Evolutionary conservation across 2,797 vertebrate genomes (phyloP), one percentile per base, ranked within the genome.

Genomic region (Enteromius treurensis): DNA sequence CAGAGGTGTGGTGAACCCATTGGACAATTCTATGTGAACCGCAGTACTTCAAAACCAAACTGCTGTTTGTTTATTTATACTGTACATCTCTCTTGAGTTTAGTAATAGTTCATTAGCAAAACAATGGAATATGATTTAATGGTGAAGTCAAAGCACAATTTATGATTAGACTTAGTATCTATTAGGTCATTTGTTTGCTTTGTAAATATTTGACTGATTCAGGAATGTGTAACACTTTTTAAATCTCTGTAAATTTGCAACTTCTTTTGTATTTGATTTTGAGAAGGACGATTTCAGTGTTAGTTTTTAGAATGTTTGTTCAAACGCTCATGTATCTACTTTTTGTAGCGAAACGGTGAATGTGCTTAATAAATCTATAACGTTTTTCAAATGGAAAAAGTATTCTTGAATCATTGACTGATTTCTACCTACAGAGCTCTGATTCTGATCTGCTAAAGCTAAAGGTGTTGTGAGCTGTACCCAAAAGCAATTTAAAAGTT

Each of bases 301-400:
- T 15, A 49, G 42, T 26, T 51, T 62, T 51, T 34, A 9, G 21
- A 53, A 65, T 75, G 7, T 60, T 74, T n/a, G 40, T 60, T 21
- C 1, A 32, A 65, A 47, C 5, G 15, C 3, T 47, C 45, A 34
- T 40, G 14, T 53, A 40, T 51, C 37, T 32, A 62, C 40, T 53
- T 77, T 82, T 68, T 82, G 58, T 67, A 79, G 65, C 45, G 49
- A 70, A 70, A 82, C 23, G 1, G 23, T 83, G 64, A 83, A 67
- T 82, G 58, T 82, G 32, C 70, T 67, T 40, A 53, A 76, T 81
- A 82, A 82, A 75, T 62, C 55, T 80, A 49, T 26, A 40, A 69
- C 8, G 45, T 76, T 74, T 82, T 82, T 82, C 47, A 51, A 81
- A 62, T 49, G 55, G 29, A 73, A 81, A 69, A 73, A 5, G 14